Base-by-base conservation (phyloP, 2,888 invertebrate genomes). In the Synergus laeviventris region DNA sequence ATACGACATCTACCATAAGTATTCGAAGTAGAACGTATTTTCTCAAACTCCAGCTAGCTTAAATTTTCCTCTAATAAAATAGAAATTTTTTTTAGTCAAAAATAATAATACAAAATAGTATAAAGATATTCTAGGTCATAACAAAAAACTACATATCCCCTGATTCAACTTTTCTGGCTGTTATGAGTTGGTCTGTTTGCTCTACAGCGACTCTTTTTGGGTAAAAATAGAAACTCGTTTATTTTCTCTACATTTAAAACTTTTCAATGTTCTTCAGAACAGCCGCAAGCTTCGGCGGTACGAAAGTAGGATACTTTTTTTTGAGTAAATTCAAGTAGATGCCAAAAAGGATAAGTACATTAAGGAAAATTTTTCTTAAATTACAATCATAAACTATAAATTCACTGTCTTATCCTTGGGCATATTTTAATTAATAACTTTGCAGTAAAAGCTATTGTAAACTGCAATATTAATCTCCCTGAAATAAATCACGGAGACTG, bases 121-220 rank as follows among this genome's bases (percentile, higher is more conserved):
- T n/a, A 59, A 59, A 24, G 24, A 12, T 62, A 39, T 42, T 64
- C 64, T 39, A 14, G 64, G 39, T 64, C 64, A 42, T 39, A 64
- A 39, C 2, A 8, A 42, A 64, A 64, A 64, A 42, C 21, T 61
- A 7, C n/a, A 18, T 62, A 16, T 14, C 16, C 31, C 14, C 31
- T 62, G 18, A n/a, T 42, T 8, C 11, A 38, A 2, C 36, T 61
- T 38, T 64, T 64, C 39, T 39, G 14, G 12, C 42, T 64, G 42
- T 42, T 64, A 14, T 7, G 16, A 39, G 42, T n/a, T 49, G 24
- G 14, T 39, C 42, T 42, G 42, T 9, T 42, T 42, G 42, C 16
- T 42, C 42, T 42, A 18, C 14, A 64, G 42, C 14, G 38, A n/a
- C 39, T 39, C 42, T 14, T 42, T 62, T 39, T 62, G 39, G 42